Evolutionary conservation across 2,888 invertebrate species (phyloP), one percentile per base, ranked within the genome.

Genomic region (Xylota sylvarum): DNA sequence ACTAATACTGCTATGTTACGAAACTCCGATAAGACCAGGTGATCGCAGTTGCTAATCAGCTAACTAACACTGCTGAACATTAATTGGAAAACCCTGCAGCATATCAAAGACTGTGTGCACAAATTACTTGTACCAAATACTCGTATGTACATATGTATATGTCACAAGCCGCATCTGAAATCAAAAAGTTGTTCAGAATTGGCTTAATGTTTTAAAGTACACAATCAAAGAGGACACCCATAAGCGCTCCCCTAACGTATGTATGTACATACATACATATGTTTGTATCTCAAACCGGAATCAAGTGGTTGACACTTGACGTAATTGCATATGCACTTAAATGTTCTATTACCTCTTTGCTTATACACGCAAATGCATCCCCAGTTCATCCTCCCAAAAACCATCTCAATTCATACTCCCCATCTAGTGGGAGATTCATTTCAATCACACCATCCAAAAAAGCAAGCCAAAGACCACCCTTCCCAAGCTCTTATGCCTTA

Each of bases 251-350:
- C 32, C 32, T 37, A 50, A 40, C 5, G 14, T 30, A 23, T 3
- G 3, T 3, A 23, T 23, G 23, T 23, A 23, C 23, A 23, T 23
- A n/a, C n/a, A n/a, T n/a, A n/a, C n/a, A n/a, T n/a, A n/a, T n/a
- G n/a, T n/a, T n/a, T n/a, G n/a, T n/a, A 50, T 60, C 7, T 32
- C 35, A 2, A 70, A 52, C 40, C 55, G 12, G 10, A 50, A 55
- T 46, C 52, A 35, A 69, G 35, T 55, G 30, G 52, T 55, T 69
- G 19, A 55, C 43, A 46, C 62, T 62, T 19, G n/a, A 52, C 52
- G 56, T 77, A 78, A 77, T 78, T 77, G 77, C 72, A 72, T 70
- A 67, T 69, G 19, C 58, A 77, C 64, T 58, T 50, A 69, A 62
- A 69, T 19, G 43, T 74, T n/a, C 52, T 74, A 74, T 52, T 35